Percentiles rank a stretch among this genome's conserved stretches.
Evolutionary conservation across 1,140 invertebrate species (phyloP).

Genomic region (Mercenaria mercenaria): DNA sequence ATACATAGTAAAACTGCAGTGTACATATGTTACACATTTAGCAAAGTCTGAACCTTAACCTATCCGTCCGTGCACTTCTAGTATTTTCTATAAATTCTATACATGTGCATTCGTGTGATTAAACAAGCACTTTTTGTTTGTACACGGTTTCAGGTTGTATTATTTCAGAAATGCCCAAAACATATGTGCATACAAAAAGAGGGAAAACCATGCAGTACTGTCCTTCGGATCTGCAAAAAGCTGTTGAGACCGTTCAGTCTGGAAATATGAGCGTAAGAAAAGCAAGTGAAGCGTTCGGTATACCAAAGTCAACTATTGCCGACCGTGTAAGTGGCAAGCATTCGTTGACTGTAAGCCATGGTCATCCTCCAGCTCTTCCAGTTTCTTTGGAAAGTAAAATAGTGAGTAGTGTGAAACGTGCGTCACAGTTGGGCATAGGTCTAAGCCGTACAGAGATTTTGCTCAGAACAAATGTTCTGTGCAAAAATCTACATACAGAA

Average conservation of each 20-base stretch:
- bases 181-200: constrained; percentile 5
- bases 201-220: constrained; percentile 8
- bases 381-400: constrained; percentile 49
- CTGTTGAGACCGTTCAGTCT: constrained; percentile 20
- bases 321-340: constrained; percentile 55
- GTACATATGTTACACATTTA: too few relatives aligned
- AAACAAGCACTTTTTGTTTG: too few relatives aligned
- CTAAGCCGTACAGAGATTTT: constrained; percentile 49
- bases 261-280: constrained; percentile 42
- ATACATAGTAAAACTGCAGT: too few relatives aligned
- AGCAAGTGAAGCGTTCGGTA: not conserved
- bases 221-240: not conserved
- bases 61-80: too few relatives aligned
- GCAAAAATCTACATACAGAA: constrained; percentile 36
- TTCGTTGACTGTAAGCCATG: not conserved
- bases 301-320: constrained; percentile 55
- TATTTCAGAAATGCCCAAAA: constrained; percentile 21
- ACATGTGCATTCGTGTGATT: too few relatives aligned
- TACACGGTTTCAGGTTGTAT: not conserved
- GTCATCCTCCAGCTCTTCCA: constrained; percentile 41
- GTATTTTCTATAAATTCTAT: too few relatives aligned
- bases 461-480: constrained; percentile 34
- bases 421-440: constrained; percentile 56
- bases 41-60: too few relatives aligned
- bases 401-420: constrained; percentile 10